Evolutionary conservation across 2,797 vertebrate genomes (phyloP).

Genomic region (Danio aesculapii): DNA sequence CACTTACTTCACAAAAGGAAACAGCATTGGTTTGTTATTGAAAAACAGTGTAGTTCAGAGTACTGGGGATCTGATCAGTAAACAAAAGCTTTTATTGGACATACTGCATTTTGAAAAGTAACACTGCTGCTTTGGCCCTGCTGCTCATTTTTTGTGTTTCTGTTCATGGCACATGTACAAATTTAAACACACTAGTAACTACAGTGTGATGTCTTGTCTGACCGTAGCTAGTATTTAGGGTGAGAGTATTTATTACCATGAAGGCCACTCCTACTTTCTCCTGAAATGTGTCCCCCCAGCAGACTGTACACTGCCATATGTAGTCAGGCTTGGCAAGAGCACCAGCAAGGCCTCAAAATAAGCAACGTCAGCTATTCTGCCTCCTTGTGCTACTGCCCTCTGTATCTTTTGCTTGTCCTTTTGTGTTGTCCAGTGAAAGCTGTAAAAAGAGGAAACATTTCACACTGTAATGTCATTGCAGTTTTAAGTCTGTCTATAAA

Average conservation of each 20-base stretch:
- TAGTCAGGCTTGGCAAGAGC: slow-evolving; percentile 66
- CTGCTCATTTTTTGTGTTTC: not conserved
- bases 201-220: not conserved
- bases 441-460: not conserved
- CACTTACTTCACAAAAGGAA: not conserved
- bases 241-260: slow-evolving; percentile 31
- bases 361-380: slow-evolving; percentile 33
- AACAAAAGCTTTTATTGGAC: not conserved
- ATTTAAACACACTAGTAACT: slow-evolving; percentile 13
- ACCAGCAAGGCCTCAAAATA: slow-evolving; percentile 36
- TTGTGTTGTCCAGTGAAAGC: slow-evolving; percentile 1
- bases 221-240: slow-evolving; percentile 50
- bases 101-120: not conserved
- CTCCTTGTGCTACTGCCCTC: slow-evolving; percentile 55
- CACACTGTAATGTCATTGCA: not conserved
- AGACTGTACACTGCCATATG: slow-evolving; percentile 73
- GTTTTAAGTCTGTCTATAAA: not conserved
- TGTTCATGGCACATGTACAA: not conserved
- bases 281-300: slow-evolving; percentile 63
- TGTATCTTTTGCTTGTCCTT: not conserved
- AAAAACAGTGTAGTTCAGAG: not conserved
- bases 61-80: not conserved
- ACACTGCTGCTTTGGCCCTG: not conserved
- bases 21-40: not conserved
- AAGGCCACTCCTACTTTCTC: slow-evolving; percentile 32